Evolutionary conservation across 2,113 vertebrate species (phyloP), one percentile per base, ranked within the genome.

Genomic region (Caranx ignobilis): DNA sequence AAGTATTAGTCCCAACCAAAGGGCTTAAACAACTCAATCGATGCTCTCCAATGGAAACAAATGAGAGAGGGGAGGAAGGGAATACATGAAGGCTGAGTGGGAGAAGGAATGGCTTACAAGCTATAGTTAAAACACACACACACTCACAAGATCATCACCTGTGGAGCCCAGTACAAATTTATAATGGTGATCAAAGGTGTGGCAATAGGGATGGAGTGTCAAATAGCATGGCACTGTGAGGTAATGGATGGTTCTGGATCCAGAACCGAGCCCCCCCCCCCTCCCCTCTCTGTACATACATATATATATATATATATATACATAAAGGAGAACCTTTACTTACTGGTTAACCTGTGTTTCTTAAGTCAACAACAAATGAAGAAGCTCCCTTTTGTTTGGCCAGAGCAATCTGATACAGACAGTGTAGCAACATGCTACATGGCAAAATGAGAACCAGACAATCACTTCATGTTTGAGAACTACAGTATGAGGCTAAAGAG

Each of bases 11-110:
- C 68, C 81, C 66, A 55, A 68, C 78, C 13, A 10, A 75, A 67
- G 57, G 71, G 69, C 77, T 89, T 82, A 87, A 92, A 91, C 52
- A 55, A 91, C 69, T 79, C 86, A 90, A 89, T 94, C 89, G 66
- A 90, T 93, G 73, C 55, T 79, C 81, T 80, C 50, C 81, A 78
- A 89, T 90, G 84, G 85, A 87, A 91, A 91, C 90, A 90, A 93
- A 93, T 92, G 89, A 92, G 81, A 74, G 75, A n/a, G 55, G 77
- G 84, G 85, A 88, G 60, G 62, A 54, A 75, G 86, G 88, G 85
- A 88, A 79, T 82, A 85, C 59, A 26, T 47, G 31, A 52, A 45
- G 81, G 60, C 59, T 77, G 52, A 84, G 60, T 19, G 63, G 64
- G 48, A 48, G 77, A 71, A 77, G 55, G 59, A 70, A 77, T 67